Base-by-base conservation (phyloP, 2,888 invertebrate genomes). In the Trilocha varians region DNA sequence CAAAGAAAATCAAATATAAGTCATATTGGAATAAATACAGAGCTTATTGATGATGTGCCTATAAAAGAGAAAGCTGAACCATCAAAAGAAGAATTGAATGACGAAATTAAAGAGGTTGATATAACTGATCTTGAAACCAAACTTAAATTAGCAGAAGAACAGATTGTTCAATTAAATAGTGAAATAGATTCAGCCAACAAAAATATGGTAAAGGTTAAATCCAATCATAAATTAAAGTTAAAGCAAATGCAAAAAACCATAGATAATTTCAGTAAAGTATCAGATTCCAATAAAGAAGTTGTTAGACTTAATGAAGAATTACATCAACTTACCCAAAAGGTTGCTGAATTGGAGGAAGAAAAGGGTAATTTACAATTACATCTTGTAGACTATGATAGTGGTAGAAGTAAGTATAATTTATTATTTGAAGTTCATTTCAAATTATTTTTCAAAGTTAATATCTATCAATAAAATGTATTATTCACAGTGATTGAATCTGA, bases 301-400 rank as follows among this genome's bases (percentile, higher is more conserved):
- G 87, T 91, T 0, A 88, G 87, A 53, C 72, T 93, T 38, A 87
- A 87, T 60, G 87, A 87, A 45, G 90, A 90, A 59, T 86, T 90
- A 52, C 87, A 88, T 48, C 86, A 88, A 51, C 74, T 92, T 39
- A 90, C 90, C 48, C 91, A 93, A 56, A 91, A 90, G 83, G 89
- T 97, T 46, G 92, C 93, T 11, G 93, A 95, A 66, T 77, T 97
- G 50, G 95, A 95, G 78, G 95, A 95, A 74, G 96, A 96, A 78
- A 96, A 96, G 82, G 95, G 95, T 60, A 94, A 95, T 79, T 89
- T 96, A 65, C 95, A 96, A 78, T 85, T 96, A 67, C 92, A 92
- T 79, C 88, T 94, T 68, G 91, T 94, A 57, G 93, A 94, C 78
- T 91, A 91, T 77, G 93, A 93, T 70, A 91, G 91, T 72, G 88